phyloP scores from a whole-genome alignment of 2,888 invertebrate genomes.

The Drosophila lacicola region DNA sequence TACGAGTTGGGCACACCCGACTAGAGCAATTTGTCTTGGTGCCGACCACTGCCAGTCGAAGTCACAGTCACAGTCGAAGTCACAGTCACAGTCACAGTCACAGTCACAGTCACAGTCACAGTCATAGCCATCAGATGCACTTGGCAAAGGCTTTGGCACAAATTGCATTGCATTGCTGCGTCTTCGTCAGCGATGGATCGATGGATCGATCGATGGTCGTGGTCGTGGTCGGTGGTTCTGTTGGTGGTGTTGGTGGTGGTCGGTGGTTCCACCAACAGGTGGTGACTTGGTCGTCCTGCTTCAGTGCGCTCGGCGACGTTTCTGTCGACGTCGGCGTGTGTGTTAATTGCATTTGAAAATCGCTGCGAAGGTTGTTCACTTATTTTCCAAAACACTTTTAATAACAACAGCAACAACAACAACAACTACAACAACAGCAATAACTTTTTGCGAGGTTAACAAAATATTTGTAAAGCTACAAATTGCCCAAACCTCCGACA shows the following conservation, averaged over 20 bases:
- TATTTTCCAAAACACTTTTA: slow-evolving; percentile 64
- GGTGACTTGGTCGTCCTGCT: slow-evolving; percentile 66
- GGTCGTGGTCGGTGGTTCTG: slow-evolving; percentile 18
- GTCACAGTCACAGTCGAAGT: background rate
- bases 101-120: slow-evolving; percentile 4
- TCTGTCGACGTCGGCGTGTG: slow-evolving; percentile 33
- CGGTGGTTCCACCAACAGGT: slow-evolving; percentile 13
- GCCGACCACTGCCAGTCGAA: too few relatives aligned
- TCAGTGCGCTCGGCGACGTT: slow-evolving; percentile 54
- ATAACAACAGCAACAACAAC: slow-evolving; percentile 2
- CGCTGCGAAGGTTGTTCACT: slow-evolving; percentile 61
- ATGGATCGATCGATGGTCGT: slow-evolving; percentile 2
- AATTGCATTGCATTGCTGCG: slow-evolving; percentile 40
- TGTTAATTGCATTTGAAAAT: slow-evolving; percentile 75
- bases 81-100: slow-evolving; percentile 16
- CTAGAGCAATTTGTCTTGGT: too few relatives aligned
- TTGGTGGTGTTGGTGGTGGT: slow-evolving; percentile 15
- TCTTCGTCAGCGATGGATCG: slow-evolving; percentile 23
- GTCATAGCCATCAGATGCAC: slow-evolving; percentile 37
- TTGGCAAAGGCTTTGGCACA: slow-evolving; percentile 60
- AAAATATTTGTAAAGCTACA: slow-evolving; percentile 32
- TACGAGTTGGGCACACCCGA: too few relatives aligned
- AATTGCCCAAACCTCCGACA: slow-evolving; percentile 41
- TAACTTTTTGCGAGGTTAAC: slow-evolving; percentile 53
- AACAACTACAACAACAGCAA: background rate